A percentile compares a stretch with the other conserved stretches of the same genome.
Conservation (phyloP, 2,113 vertebrate genomes). For the Apodemus speciosus region DNA sequence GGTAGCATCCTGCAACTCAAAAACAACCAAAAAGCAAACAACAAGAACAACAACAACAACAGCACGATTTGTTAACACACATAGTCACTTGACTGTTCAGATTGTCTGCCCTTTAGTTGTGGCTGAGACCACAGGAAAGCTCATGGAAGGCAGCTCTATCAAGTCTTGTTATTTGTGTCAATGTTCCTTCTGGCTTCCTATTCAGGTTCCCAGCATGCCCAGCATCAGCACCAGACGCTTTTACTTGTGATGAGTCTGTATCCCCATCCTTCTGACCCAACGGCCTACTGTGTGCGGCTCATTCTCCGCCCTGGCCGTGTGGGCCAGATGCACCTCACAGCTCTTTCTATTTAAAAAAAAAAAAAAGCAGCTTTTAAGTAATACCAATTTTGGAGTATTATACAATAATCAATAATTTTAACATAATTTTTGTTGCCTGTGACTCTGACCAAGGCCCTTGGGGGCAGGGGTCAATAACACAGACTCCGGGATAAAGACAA, state of each 20-base stretch:
- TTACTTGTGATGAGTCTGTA: not conserved
- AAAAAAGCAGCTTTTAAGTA: conserved; percentile 37
- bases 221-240: not conserved
- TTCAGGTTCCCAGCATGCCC: not conserved
- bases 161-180: not conserved
- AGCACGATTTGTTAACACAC: not conserved
- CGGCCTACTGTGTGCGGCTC: not conserved
- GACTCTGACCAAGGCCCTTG: too few species aligned
- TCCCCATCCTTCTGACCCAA: not conserved
- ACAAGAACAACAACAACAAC: too few species aligned
- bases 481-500: too few species aligned
- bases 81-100: not conserved
- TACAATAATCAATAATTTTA: conserved; percentile 14
- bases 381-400: not conserved
- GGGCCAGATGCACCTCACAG: not conserved
- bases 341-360: not conserved
- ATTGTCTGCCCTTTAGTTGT: not conserved
- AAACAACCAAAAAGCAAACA: too few species aligned
- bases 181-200: not conserved
- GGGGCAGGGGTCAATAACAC: too few species aligned
- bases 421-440: conserved; percentile 19
- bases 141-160: not conserved
- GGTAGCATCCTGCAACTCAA: not conserved
- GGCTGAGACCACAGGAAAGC: not conserved
- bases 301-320: not conserved